phyloP scores from a whole-genome alignment of 2,797 vertebrate species.

The Cirrhinus mrigala region DNA sequence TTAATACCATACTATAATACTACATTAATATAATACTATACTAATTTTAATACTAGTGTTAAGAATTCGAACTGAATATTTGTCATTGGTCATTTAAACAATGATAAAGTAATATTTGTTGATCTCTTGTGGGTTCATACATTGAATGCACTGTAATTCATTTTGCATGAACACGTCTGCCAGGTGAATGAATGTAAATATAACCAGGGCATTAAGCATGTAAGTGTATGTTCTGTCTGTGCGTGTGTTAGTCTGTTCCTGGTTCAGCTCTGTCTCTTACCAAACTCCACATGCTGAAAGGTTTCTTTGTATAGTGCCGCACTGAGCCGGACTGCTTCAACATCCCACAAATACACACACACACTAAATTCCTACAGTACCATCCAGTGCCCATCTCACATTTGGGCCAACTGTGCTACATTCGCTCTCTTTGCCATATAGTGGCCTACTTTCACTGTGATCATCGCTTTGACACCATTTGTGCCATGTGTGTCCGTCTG shows the following conservation, averaged over 20 bases:
- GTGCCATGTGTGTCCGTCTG: not conserved
- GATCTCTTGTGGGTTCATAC: not conserved
- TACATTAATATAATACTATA: no score
- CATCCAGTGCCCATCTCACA: conserved; percentile 55
- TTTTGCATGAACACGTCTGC: not conserved
- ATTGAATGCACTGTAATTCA: not conserved
- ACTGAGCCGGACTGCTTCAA: conserved; percentile 43
- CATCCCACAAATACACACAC: conserved; percentile 28
- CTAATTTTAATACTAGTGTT: not conserved
- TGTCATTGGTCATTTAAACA: not conserved
- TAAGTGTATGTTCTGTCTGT: conserved; percentile 6
- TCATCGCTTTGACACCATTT: conserved; percentile 7
- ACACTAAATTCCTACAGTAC: conserved; percentile 51
- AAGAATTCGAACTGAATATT: not conserved
- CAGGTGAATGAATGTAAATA: not conserved
- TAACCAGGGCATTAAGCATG: not conserved
- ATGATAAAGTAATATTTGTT: not conserved
- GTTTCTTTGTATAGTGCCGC: conserved; percentile 53
- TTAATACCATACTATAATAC: not conserved
- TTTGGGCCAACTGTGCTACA: conserved; percentile 16
- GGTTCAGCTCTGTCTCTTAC: conserved; percentile 29
- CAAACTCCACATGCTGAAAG: conserved; percentile 50
- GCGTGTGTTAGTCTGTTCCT: conserved; percentile 32
- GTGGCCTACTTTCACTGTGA: conserved; percentile 14
- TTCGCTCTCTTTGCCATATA: not conserved